phyloP scores from a whole-genome alignment of 2,797 vertebrate species.

The Babyrousa celebensis region DNA sequence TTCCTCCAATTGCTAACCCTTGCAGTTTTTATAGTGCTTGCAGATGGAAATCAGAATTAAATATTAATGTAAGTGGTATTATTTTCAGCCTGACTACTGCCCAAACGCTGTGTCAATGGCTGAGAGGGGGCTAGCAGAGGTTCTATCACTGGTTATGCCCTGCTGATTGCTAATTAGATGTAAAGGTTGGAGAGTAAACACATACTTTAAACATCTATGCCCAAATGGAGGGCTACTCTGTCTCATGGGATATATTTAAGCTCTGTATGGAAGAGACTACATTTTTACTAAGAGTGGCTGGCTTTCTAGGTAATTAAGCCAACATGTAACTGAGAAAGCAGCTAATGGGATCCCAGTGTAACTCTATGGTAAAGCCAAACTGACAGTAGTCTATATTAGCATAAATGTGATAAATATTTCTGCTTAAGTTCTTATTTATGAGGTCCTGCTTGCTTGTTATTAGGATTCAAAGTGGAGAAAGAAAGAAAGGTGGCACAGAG shows the following conservation, averaged over 20 bases:
- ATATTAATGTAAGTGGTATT: constrained; percentile 85
- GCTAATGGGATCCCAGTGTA: not conserved
- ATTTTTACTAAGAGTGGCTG: constrained; percentile 57
- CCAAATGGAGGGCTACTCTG: constrained; percentile 80
- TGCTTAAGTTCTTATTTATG: not conserved
- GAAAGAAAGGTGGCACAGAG: not conserved
- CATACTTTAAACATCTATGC: constrained; percentile 79
- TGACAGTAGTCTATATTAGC: constrained; percentile 6
- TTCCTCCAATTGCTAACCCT: constrained; percentile 79
- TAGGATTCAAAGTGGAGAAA: constrained; percentile 24
- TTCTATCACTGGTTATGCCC: constrained; percentile 77
- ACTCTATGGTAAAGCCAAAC: not conserved
- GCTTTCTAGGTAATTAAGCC: constrained; percentile 70
- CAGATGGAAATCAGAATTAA: constrained; percentile 88
- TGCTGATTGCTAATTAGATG: constrained; percentile 86
- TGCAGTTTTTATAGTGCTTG: constrained; percentile 81
- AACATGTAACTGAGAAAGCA: constrained; percentile 34
- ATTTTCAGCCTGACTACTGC: constrained; percentile 77
- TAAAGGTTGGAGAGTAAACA: constrained; percentile 84
- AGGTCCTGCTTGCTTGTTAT: not conserved
- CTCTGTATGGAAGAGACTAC: constrained; percentile 37
- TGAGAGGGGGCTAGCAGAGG: constrained; percentile 74
- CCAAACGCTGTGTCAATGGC: constrained; percentile 7
- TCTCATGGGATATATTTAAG: constrained; percentile 72
- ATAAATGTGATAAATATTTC: not conserved